Base-by-base conservation (phyloP, 2,888 invertebrate genomes). In the Drosophila mayaguana region DNA sequence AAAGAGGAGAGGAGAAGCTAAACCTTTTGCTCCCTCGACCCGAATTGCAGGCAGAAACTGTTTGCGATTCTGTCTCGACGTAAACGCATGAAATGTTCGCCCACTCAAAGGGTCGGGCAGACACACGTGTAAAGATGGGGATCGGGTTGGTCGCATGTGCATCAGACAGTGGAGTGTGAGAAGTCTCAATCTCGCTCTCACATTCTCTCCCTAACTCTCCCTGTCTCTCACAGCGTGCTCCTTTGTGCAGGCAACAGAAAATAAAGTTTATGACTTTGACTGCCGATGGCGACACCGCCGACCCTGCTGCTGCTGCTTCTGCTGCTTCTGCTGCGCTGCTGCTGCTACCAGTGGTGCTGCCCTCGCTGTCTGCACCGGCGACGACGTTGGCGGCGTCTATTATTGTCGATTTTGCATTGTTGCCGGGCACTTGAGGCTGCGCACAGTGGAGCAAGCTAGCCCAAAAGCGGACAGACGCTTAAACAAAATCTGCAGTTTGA, bases 201-300 rank as follows among this genome's bases (percentile, higher is more conserved):
- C 48, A 28, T 25, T 63, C 40, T 22, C 36, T 36, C 46, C 38
- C 57, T 56, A 34, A 28, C 28, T 11, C 32, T 25, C 51, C 20
- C 38, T 45, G 53, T 45, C 63, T 69, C 42, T 18, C 71, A 34
- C 71, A 63, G 70, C 68, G 25, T 76, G 89, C 84, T 89, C 87
- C 84, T 84, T 84, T 84, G 87, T 84, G 89, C 89, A 89, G 89
- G 88, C 84, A 89, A 87, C 84, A 89, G 84, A 87, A 89, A 83
- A 84, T 89, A 84, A 84, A 84, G 84, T 89, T 84, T 84, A 84
- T 89, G 84, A 89, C 89, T 84, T 87, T 89, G 84, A 84, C 87
- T 89, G 87, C 74, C 81, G 80, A 69, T 74, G 88, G 88, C 76
- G 73, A 65, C 63, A 78, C 53, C 40, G 73, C 40, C 51, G 57